These are phyloP conservation scores for Rhagoletis pomonella DNA, from an alignment of 1,140 invertebrate species.

Conservation along the genomic window DNA sequence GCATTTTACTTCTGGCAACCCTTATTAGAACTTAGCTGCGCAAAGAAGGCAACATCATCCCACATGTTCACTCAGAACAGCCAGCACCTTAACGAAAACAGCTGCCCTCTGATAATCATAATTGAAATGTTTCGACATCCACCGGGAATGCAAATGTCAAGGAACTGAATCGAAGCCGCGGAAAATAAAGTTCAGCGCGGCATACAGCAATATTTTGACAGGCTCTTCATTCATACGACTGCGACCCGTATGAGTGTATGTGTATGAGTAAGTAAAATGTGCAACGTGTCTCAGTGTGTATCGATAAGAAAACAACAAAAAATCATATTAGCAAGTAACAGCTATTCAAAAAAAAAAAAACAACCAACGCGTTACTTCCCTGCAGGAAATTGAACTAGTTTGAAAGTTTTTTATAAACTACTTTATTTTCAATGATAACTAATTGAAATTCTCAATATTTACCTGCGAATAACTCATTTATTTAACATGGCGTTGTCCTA, in stretches of 20 bases:
- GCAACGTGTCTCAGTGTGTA: background rate
- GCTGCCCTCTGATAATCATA: background rate
- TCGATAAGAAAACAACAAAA: background rate
- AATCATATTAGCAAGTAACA: background rate
- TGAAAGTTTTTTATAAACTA: too few species aligned
- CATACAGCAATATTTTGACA: background rate
- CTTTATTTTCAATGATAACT: too few species aligned
- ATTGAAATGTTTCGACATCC: constrained; percentile 27
- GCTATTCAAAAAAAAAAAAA: background rate
- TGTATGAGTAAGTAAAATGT: background rate
- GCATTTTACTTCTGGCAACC: too few species aligned
- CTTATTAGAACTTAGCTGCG: too few species aligned
- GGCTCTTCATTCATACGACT: background rate
- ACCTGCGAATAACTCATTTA: too few species aligned
- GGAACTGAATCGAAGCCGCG: background rate
- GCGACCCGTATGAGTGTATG: background rate
- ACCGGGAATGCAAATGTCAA: background rate
- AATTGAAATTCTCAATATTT: too few species aligned
- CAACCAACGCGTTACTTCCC: background rate
- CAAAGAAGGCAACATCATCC: too few species aligned
- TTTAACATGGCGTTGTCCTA: too few species aligned
- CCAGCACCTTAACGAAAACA: background rate
- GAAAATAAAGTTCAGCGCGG: background rate
- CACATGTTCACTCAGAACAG: too few species aligned
- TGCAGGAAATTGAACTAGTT: background rate